phyloP scores from a whole-genome alignment of 2,797 vertebrate species.

The Rhynchonycteris naso region DNA sequence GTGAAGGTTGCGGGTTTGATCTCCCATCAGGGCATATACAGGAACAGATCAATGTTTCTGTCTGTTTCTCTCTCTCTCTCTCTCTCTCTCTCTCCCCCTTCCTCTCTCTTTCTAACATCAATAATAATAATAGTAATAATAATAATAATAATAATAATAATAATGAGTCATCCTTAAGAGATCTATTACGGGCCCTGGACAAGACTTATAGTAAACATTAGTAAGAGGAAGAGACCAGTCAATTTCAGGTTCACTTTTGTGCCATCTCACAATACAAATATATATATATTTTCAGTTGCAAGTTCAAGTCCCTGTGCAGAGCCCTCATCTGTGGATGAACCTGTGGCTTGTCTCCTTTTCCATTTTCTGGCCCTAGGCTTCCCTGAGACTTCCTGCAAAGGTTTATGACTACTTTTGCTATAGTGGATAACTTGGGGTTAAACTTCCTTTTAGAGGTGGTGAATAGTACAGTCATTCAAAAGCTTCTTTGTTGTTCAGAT shows the following conservation, averaged over 20 bases:
- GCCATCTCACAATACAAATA: not conserved
- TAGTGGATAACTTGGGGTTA: not conserved
- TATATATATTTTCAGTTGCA: not conserved
- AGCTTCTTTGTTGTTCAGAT: conserved; percentile 43
- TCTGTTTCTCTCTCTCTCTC: no score
- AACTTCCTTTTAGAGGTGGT: conserved; percentile 18
- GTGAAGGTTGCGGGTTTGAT: no score
- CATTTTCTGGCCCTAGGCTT: not conserved
- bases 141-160: no score
- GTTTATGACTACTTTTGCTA: not conserved
- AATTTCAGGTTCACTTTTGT: not conserved
- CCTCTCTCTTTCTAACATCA: no score
- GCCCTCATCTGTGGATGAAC: not conserved
- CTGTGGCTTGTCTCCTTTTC: not conserved
- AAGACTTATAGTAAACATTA: not conserved
- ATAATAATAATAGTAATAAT: no score
- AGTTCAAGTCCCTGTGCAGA: not conserved
- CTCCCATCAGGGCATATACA: no score
- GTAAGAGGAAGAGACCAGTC: not conserved
- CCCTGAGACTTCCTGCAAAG: not conserved
- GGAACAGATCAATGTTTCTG: no score
- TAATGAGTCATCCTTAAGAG: not conserved
- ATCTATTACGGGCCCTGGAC: not conserved
- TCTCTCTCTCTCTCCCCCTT: no score
- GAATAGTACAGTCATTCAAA: conserved; percentile 25